Evolutionary conservation across 1,140 invertebrate genomes (phyloP), one percentile per base, ranked within the genome.

Genomic region (Zaprionus tsacasi): DNA sequence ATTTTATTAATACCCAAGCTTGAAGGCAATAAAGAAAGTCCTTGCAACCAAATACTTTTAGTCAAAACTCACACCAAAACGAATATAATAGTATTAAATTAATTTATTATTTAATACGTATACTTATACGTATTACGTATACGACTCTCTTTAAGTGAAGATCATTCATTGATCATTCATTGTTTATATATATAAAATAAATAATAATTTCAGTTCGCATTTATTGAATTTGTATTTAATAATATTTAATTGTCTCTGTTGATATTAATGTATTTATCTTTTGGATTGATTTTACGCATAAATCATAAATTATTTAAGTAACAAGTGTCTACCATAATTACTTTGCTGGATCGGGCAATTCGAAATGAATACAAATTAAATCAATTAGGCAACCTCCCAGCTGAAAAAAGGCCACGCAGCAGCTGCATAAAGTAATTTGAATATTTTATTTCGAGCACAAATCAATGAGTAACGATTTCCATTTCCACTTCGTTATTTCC

Each of bases 391-490:
- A 54, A 54, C 50, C 70, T 64, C 36, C 58, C 58, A 36, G 8
- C 30, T 79, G 17, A 71, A 55, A 17, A 21, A 1, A 21, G 21
- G 21, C 21, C 21, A 21, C 21, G 21, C 21, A 21, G 21, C 21
- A 21, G 38, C 13, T 59, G 25, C 36, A 21, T 21, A 21, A 68
- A 27, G 6, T 52, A 52, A 74, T 63, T 70, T 58, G 40, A 21
- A 54, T 61, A n/a, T 35, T 73, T 73, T 72, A 67, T 77, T 65
- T 55, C 58, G 25, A 45, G 33, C 35, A 48, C 74, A 81, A 82
- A 82, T 82, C 79, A 67, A 78, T 70, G 65, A 50, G 43, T 52
- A 55, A 45, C 33, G 25, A 70, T 81, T 76, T 76, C 36, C 71
- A 63, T 66, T 70, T 71, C 5, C 55, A 50, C 33, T 58, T 43